phyloP scores from a whole-genome alignment of 1,140 invertebrate genomes.

The Aphaenogaster floridana region DNA sequence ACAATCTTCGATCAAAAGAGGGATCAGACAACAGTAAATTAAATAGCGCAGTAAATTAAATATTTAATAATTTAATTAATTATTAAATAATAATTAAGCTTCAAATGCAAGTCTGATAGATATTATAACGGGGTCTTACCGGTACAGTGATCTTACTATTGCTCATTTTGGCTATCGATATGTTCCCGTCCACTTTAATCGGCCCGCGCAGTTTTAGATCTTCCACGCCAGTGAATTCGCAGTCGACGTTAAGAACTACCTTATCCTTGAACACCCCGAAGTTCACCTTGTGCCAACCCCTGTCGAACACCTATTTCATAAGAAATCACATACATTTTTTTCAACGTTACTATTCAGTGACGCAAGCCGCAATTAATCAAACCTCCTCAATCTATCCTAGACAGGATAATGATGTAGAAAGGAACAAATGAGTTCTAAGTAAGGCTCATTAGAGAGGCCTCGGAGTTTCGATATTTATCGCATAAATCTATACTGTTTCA shows the following conservation, averaged over 20 bases:
- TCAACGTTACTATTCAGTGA: not conserved
- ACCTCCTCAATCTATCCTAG: not conserved
- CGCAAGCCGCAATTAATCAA: not conserved
- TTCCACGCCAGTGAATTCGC: conserved; percentile 86
- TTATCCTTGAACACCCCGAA: conserved; percentile 90
- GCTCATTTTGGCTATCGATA: conserved; percentile 89
- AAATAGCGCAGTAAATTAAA: not conserved
- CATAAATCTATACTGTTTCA: conserved; percentile 11
- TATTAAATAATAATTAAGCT: not conserved
- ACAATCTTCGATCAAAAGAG: not conserved
- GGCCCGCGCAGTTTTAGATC: conserved; percentile 87
- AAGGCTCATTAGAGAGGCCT: not conserved
- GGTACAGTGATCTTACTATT: conserved; percentile 88
- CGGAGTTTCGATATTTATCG: not conserved
- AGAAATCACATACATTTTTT: not conserved
- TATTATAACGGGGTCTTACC: conserved; percentile 85
- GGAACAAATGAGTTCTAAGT: not conserved
- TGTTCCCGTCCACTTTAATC: conserved; percentile 90
- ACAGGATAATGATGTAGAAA: not conserved
- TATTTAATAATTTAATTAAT: too few relatives aligned
- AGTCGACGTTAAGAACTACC: conserved; percentile 91
- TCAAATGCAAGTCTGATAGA: not conserved
- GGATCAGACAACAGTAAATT: not conserved
- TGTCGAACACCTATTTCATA: conserved; percentile 88
- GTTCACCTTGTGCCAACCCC: conserved; percentile 94